These are phyloP conservation scores for Esox niger DNA, from an alignment of 2,113 vertebrate species.

Conservation along the genomic window DNA sequence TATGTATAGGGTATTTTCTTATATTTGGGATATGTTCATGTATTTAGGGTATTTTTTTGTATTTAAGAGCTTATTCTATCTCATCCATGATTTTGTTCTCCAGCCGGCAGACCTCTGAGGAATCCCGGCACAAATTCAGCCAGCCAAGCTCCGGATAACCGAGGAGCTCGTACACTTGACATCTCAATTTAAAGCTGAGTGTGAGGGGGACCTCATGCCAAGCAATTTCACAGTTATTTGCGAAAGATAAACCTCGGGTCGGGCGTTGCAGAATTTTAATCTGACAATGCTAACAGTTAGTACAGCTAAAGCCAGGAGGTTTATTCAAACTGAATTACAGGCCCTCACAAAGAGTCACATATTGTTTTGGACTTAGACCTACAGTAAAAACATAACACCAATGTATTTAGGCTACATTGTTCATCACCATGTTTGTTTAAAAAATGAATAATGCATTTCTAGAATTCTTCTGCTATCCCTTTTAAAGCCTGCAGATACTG, in stretches of 20 bases:
- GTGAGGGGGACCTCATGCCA: conserved; percentile 45
- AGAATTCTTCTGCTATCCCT: too few species aligned
- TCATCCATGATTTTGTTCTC: conserved; percentile 49
- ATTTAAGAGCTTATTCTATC: too few species aligned
- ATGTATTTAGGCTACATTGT: background rate
- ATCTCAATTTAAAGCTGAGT: conserved; percentile 59
- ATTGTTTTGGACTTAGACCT: conserved; percentile 2
- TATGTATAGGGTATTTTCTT: too few species aligned
- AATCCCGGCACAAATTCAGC: conserved; percentile 51
- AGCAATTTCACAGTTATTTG: conserved; percentile 63
- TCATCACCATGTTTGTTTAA: too few species aligned
- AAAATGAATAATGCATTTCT: too few species aligned
- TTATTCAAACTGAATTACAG: conserved; percentile 1
- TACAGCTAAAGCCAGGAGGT: conserved; percentile 28
- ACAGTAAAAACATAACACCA: background rate
- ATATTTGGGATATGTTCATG: too few species aligned
- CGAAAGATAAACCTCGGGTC: conserved; percentile 57
- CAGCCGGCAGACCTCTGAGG: conserved; percentile 30
- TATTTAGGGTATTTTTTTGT: too few species aligned
- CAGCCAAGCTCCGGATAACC: conserved; percentile 19
- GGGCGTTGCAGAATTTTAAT: conserved; percentile 47
- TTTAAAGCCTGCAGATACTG: too few species aligned
- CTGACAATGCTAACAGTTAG: conserved; percentile 52
- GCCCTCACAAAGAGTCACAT: background rate
- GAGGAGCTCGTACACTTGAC: conserved; percentile 39